Evolutionary conservation across 2,113 vertebrate species (phyloP), one percentile per base, ranked within the genome.

Genomic region (Amphilophus citrinellus): DNA sequence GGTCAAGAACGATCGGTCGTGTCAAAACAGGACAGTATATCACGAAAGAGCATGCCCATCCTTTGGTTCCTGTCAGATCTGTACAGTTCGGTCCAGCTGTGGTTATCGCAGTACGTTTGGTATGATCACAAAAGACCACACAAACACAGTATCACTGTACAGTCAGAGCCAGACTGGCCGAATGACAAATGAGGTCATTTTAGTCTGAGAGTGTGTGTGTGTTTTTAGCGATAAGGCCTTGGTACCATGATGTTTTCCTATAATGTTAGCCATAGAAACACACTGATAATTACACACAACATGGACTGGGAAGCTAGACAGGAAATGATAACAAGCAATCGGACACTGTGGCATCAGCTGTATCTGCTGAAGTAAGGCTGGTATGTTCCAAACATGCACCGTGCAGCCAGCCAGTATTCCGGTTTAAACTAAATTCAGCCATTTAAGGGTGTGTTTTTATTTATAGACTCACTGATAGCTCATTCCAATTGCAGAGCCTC

Each of bases 241-340:
- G 39, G 82, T 91, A 71, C 80, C 53, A 68, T 35, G 20, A 80
- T 88, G 78, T 91, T 93, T 87, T 68, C 83, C 77, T 80, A 35
- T 81, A 71, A 81, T 79, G 85, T 86, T 76, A 75, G 80, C 76
- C 83, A 81, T 62, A 84, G 78, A 83, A 88, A 91, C 85, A 76
- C 89, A 63, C 90, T 83, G 88, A 89, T 92, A 87, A 84, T 89
- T 73, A 13, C 78, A 61, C 77, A 83, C 76, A 81, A 85, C 50
- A 20, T 20, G 61, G 59, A 83, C 53, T 57, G 62, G 87, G 85
- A 91, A 91, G 60, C 83, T 73, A 75, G 80, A 60, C 79, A 81
- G 92, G 88, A 95, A 90, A 84, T 88, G 94, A 93, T 94, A 92
- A 89, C 83, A 62, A 78, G 83, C 82, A 81, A 90, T 89, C n/a